Percentiles rank a stretch among this genome's conserved stretches.
phyloP scores from a whole-genome alignment of 2,797 vertebrate genomes.

The Sebastes diploproa region DNA sequence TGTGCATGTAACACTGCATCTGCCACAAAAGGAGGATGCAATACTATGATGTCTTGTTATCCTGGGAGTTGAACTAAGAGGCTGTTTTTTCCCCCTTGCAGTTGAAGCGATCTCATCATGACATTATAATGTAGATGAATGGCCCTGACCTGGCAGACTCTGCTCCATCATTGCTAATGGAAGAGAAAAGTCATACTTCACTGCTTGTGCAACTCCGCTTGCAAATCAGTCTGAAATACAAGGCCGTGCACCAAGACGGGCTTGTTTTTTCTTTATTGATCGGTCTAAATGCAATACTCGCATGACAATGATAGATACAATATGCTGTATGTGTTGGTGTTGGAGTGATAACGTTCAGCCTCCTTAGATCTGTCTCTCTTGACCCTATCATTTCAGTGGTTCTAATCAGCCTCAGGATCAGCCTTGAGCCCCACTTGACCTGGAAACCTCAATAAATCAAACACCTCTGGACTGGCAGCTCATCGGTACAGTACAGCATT shows the following conservation, averaged over 20 bases:
- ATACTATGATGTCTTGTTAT: constrained; percentile 47
- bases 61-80: constrained; percentile 49
- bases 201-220: constrained; percentile 61
- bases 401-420: constrained; percentile 43
- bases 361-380: constrained; percentile 23
- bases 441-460: constrained; percentile 50
- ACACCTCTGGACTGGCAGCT: constrained; percentile 4
- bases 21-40: constrained; percentile 41
- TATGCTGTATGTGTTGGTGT: background rate
- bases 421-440: constrained; percentile 53
- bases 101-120: constrained; percentile 62
- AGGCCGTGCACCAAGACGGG: constrained; percentile 13
- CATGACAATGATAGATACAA: constrained; percentile 12
- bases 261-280: constrained; percentile 33
- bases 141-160: constrained; percentile 55
- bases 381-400: constrained; percentile 7
- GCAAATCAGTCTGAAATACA: constrained; percentile 48
- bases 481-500: background rate
- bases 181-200: constrained; percentile 62
- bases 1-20: constrained; percentile 13
- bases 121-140: constrained; percentile 68
- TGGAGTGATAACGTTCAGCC: constrained; percentile 2
- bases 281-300: background rate
- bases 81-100: constrained; percentile 30
- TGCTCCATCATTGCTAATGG: constrained; percentile 54